A percentile compares a stretch with the other conserved stretches of the same genome.
Evolutionary conservation across 2,888 invertebrate species (phyloP).

Genomic region (Ormyrus thymus): DNA sequence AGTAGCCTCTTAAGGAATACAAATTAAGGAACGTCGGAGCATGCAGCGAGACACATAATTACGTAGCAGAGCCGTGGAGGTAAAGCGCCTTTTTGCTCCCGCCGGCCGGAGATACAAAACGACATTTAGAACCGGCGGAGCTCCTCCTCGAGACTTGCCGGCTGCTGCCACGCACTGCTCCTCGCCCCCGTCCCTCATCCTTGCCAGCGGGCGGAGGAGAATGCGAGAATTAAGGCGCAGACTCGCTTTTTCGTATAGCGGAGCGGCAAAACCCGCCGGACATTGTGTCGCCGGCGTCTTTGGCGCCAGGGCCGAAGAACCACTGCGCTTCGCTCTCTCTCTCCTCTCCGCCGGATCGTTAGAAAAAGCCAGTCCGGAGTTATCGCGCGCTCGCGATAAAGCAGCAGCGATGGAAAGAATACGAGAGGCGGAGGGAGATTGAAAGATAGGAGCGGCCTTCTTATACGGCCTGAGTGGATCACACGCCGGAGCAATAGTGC

Average conservation of each 20-base stretch:
- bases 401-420: neutral
- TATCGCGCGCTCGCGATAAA: neutral
- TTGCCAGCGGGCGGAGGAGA: neutral
- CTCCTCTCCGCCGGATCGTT: neutral
- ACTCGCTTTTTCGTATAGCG: constrained; percentile 25
- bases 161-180: constrained; percentile 14
- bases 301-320: constrained; percentile 32
- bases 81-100: constrained; percentile 46
- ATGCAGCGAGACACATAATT: constrained; percentile 55
- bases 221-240: constrained; percentile 50
- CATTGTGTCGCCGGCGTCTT: constrained; percentile 53
- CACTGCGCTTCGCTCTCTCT: neutral
- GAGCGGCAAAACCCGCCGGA: constrained; percentile 56
- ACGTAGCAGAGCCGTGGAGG: constrained; percentile 54
- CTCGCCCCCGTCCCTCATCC: constrained; percentile 5
- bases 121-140: constrained; percentile 50
- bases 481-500: neutral
- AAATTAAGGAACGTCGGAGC: constrained; percentile 56
- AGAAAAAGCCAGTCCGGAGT: constrained; percentile 21
- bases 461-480: neutral
- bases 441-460: constrained; percentile 8
- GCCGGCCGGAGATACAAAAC: constrained; percentile 48
- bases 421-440: constrained; percentile 20
- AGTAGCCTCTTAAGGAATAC: constrained; percentile 57
- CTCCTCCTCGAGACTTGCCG: constrained; percentile 36